phyloP scores from a whole-genome alignment of 2,888 invertebrate genomes.

The Helleia helle region DNA sequence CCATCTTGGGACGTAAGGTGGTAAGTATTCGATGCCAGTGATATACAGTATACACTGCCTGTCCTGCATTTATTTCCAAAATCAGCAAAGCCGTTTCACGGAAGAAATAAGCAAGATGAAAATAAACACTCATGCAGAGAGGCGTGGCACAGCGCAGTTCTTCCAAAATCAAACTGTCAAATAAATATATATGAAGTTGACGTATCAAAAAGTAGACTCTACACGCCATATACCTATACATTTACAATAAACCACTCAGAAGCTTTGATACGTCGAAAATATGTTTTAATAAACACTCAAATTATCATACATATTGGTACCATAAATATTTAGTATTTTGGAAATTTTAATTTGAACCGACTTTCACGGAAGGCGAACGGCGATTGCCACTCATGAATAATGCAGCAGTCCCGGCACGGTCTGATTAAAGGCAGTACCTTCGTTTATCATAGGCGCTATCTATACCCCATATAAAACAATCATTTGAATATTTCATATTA shows the following conservation, averaged over 20 bases:
- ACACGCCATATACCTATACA: no score
- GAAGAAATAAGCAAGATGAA: no score
- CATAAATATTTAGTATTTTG: constrained; percentile 8
- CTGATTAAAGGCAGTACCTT: constrained; percentile 1
- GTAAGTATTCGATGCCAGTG: no score
- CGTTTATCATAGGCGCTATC: constrained; percentile 2
- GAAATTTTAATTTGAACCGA: constrained; percentile 6
- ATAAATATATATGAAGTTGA: no score
- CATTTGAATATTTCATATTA: not conserved
- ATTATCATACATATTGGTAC: constrained; percentile 6
- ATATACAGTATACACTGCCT: no score
- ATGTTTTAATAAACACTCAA: constrained; percentile 1
- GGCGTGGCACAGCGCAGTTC: no score
- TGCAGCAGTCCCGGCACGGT: not conserved
- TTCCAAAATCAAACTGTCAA: no score
- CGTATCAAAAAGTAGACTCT: no score
- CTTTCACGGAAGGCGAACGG: not conserved
- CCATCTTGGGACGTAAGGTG: no score
- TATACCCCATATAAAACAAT: not conserved
- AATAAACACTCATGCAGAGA: no score
- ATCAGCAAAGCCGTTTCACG: no score
- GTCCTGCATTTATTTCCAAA: no score
- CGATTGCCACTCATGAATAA: constrained; percentile 6
- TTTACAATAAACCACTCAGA: not conserved
- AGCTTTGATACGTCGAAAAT: not conserved